Conservation (phyloP, 2,113 vertebrate species). For the Pitta sordida region DNA sequence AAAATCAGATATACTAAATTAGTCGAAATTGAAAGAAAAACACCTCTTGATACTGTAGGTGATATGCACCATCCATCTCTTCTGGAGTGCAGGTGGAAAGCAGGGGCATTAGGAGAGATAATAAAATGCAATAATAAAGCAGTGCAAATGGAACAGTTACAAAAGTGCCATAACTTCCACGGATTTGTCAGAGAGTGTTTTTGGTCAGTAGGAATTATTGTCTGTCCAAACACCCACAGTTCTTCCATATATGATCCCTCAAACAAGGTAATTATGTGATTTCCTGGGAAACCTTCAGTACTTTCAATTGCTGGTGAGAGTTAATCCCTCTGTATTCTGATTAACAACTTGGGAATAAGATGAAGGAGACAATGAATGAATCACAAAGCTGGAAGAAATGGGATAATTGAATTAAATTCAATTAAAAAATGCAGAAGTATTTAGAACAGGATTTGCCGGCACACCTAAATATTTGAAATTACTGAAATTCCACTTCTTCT, state of each 20-base stretch:
- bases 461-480: neutral
- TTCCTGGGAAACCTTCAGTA: neutral
- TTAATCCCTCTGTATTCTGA: neutral
- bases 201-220: neutral
- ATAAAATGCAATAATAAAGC: constrained; percentile 18
- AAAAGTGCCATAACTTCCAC: neutral
- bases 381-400: neutral
- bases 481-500: neutral
- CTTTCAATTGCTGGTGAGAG: neutral
- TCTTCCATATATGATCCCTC: neutral
- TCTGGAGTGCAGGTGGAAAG: neutral
- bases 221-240: neutral
- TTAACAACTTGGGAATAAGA: neutral
- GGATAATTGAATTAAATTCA: neutral
- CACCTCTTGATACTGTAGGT: neutral
- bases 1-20: constrained; percentile 3
- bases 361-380: neutral
- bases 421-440: accelerated
- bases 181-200: neutral
- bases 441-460: neutral
- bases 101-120: neutral
- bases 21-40: neutral
- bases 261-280: neutral
- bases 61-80: neutral
- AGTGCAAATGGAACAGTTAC: neutral